Evolutionary conservation across 2,113 vertebrate species (phyloP).

Genomic region (Gambusia holbrooki): DNA sequence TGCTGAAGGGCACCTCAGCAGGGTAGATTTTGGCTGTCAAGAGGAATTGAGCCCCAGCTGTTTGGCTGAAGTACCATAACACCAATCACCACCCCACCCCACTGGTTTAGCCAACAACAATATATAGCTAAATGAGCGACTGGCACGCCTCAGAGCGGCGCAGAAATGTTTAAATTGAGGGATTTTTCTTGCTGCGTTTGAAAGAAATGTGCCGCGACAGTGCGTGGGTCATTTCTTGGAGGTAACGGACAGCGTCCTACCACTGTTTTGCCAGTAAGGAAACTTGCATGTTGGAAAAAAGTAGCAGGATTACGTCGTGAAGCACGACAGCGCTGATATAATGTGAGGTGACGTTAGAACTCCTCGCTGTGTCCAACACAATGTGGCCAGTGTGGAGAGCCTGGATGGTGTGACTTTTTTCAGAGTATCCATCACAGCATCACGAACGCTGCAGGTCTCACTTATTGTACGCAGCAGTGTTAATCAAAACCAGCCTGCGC

Average conservation of each 20-base stretch:
- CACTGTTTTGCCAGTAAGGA: conserved; percentile 51
- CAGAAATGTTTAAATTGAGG: conserved; percentile 51
- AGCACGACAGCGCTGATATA: conserved; percentile 57
- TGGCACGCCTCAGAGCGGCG: conserved; percentile 58
- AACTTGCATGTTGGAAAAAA: conserved; percentile 59
- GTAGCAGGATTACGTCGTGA: conserved; percentile 54
- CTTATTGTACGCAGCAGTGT: conserved; percentile 60
- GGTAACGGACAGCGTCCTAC: conserved; percentile 59
- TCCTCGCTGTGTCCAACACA: conserved; percentile 60
- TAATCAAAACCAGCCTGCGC: conserved; percentile 73
- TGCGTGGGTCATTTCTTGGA: conserved; percentile 48
- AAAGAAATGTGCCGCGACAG: conserved; percentile 67
- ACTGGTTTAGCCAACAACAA: conserved; percentile 71
- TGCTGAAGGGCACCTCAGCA: conserved; percentile 67
- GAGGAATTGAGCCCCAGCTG: conserved; percentile 54
- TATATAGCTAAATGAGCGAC: conserved; percentile 56
- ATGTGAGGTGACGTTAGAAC: conserved; percentile 69
- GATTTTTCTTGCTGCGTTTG: conserved; percentile 52
- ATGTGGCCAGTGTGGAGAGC: conserved; percentile 72
- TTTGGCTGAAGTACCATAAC: conserved; percentile 58
- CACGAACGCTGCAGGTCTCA: conserved; percentile 80
- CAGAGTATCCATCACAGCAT: conserved; percentile 85
- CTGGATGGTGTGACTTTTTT: conserved; percentile 71
- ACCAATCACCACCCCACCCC: conserved; percentile 67
- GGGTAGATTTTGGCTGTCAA: conserved; percentile 66